These are phyloP conservation scores for Pecten maximus DNA, from an alignment of 2,888 invertebrate genomes.

Conservation along the genomic window DNA sequence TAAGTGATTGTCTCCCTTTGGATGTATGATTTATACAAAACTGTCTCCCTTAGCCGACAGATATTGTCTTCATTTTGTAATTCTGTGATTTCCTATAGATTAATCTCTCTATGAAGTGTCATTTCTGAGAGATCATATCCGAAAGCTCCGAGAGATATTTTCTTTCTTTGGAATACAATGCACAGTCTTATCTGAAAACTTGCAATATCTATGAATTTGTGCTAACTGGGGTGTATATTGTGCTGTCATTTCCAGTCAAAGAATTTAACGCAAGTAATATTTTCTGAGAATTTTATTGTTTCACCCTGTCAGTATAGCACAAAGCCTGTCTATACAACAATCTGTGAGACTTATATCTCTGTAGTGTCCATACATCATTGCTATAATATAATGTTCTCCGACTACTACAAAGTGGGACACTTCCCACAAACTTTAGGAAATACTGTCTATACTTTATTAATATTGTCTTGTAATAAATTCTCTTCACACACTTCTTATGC, in stretches of 20 bases:
- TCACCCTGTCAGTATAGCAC: neutral
- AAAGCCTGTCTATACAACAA: neutral
- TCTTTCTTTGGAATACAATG: too few relatives aligned
- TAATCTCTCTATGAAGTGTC: too few relatives aligned
- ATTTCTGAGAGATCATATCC: too few relatives aligned
- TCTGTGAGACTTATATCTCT: neutral
- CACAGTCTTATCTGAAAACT: neutral
- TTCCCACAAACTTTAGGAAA: neutral
- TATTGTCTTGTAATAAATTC: neutral
- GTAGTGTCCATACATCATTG: neutral
- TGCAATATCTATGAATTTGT: neutral
- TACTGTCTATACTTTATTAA: neutral
- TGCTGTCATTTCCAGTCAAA: neutral
- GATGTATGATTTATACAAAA: neutral
- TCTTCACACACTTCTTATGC: neutral
- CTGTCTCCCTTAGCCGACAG: neutral
- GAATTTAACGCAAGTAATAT: neutral
- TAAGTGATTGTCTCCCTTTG: too few relatives aligned
- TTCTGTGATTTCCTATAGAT: too few relatives aligned
- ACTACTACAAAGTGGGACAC: neutral
- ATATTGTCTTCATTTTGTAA: too few relatives aligned
- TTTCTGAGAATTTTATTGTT: neutral
- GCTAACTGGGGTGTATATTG: neutral
- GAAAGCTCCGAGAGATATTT: too few relatives aligned
- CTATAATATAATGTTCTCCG: neutral